A percentile compares a stretch with the other conserved stretches of the same genome.
phyloP scores from a whole-genome alignment of 2,113 vertebrate genomes.

The Propithecus coquereli region DNA sequence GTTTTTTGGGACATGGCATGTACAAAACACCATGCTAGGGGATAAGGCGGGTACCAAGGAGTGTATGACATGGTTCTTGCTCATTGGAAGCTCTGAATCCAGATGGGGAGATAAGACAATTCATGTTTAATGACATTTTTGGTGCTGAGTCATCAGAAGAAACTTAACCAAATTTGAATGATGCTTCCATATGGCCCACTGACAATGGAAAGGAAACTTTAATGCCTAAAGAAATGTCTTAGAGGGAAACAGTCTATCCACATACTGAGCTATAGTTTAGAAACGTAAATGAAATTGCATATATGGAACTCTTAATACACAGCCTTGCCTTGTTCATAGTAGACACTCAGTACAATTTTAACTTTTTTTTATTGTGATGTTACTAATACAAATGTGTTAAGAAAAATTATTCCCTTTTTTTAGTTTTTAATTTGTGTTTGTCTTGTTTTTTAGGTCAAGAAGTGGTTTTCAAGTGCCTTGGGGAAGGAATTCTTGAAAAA shows the following conservation, averaged over 20 bases:
- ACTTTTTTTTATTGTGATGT: neutral
- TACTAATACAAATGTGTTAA: neutral
- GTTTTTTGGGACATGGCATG: neutral
- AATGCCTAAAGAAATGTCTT: neutral
- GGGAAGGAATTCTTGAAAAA: conserved; percentile 99
- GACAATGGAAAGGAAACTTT: neutral
- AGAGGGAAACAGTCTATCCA: neutral
- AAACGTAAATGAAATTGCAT: neutral
- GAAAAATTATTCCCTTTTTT: neutral
- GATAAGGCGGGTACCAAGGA: neutral
- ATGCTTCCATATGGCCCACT: neutral
- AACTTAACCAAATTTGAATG: neutral
- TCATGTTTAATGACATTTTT: neutral
- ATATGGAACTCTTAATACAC: neutral
- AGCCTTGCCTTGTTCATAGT: neutral
- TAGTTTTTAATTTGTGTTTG: neutral
- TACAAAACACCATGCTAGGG: neutral
- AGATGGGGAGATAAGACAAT: neutral
- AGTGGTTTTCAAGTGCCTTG: conserved; percentile 99
- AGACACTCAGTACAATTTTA: neutral
- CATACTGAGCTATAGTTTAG: neutral
- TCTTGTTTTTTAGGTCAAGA: conserved; percentile 92
- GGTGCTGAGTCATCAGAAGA: neutral
- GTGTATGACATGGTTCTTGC: fast-evolving
- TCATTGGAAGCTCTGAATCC: neutral